Evolutionary conservation across 2,797 vertebrate species (phyloP).

Genomic region (Enteromius unitaeniatus): DNA sequence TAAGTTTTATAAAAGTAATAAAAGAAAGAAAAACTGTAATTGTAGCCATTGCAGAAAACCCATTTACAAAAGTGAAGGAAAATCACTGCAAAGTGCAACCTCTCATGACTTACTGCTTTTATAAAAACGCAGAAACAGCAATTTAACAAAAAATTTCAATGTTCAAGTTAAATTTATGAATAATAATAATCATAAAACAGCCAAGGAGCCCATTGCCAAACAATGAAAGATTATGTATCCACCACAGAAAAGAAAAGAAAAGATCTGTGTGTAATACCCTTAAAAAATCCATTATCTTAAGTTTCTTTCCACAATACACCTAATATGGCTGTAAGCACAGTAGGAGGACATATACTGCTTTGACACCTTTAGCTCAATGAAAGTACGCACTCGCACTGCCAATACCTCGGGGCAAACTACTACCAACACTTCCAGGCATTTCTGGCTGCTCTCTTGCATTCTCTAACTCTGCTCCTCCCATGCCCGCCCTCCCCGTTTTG

Average conservation of each 20-base stretch:
- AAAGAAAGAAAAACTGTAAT: not conserved
- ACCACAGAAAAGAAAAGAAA: not conserved
- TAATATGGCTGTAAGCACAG: slow-evolving; percentile 24
- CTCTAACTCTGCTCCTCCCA: slow-evolving; percentile 5
- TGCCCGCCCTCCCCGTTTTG: slow-evolving; percentile 60
- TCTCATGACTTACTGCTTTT: not conserved
- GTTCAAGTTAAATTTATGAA: slow-evolving; percentile 27
- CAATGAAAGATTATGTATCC: not conserved
- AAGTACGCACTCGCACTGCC: slow-evolving; percentile 11
- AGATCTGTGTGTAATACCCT: not conserved
- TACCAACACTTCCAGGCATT: slow-evolving; percentile 25
- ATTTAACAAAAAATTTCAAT: not conserved
- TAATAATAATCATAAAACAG: slow-evolving; percentile 16
- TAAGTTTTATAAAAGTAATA: slow-evolving; percentile 1
- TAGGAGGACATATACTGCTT: slow-evolving; percentile 37
- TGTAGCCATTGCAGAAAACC: not conserved
- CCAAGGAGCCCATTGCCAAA: not conserved
- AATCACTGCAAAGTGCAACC: not conserved
- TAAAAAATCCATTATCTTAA: not conserved
- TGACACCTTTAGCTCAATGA: slow-evolving; percentile 45
- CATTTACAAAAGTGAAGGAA: not conserved
- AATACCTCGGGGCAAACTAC: slow-evolving; percentile 26
- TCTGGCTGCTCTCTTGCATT: slow-evolving; percentile 52
- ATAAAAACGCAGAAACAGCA: slow-evolving; percentile 13
- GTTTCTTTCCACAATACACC: not conserved